These are phyloP conservation scores for Latrodectus hesperus DNA, from an alignment of 2,888 invertebrate genomes.

Conservation along the genomic window DNA sequence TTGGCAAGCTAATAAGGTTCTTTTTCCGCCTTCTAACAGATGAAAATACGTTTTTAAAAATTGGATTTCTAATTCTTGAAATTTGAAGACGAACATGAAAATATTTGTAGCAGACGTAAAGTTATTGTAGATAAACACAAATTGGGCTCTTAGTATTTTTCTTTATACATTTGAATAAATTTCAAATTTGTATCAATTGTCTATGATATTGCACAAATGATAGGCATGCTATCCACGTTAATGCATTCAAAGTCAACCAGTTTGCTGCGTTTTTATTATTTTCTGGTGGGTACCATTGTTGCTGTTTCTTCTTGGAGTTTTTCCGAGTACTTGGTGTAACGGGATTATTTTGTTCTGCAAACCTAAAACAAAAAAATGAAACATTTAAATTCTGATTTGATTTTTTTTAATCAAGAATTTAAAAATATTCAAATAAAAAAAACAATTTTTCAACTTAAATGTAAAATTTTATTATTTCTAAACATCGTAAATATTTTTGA, in stretches of 20 bases:
- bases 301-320: not conserved
- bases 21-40: too few relatives aligned
- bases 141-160: not conserved
- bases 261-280: not conserved
- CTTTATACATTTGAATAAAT: not conserved
- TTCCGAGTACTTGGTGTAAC: slow-evolving; percentile 7
- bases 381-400: too few relatives aligned
- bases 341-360: not conserved
- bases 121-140: not conserved
- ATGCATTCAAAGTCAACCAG: not conserved
- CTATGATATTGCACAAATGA: not conserved
- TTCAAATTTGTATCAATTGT: not conserved
- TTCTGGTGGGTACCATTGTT: slow-evolving; percentile 10
- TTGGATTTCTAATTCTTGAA: too few relatives aligned
- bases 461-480: too few relatives aligned
- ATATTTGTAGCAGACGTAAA: too few relatives aligned
- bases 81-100: too few relatives aligned
- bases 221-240: not conserved
- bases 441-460: too few relatives aligned
- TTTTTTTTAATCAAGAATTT: too few relatives aligned
- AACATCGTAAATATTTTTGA: too few relatives aligned
- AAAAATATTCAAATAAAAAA: too few relatives aligned
- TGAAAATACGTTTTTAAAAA: too few relatives aligned
- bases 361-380: not conserved
- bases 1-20: too few relatives aligned